phyloP scores from a whole-genome alignment of 2,888 invertebrate species.

The Drosophila ezoana region DNA sequence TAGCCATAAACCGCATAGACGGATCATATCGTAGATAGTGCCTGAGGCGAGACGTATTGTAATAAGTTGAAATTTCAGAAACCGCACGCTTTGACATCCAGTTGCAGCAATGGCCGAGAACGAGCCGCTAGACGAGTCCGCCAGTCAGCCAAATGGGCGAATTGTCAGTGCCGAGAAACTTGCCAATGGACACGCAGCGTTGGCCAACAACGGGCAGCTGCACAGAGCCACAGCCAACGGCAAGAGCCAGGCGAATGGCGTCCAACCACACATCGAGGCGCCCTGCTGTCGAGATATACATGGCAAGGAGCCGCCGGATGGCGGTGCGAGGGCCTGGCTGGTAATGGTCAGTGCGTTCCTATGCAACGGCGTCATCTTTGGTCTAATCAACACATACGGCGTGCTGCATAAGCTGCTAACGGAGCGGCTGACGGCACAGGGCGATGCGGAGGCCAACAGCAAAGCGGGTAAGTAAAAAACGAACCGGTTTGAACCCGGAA shows the following conservation, averaged over 20 bases:
- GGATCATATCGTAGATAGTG: conserved; percentile 23
- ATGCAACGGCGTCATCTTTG: conserved; percentile 95
- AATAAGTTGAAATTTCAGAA: conserved; percentile 52
- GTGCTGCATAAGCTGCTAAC: conserved; percentile 89
- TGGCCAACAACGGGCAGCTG: conserved; percentile 34
- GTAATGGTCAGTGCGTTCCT: conserved; percentile 94
- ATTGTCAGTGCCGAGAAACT: conserved; percentile 62
- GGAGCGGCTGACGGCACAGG: conserved; percentile 87
- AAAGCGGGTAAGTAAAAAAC: conserved; percentile 90
- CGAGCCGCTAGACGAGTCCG: conserved; percentile 74
- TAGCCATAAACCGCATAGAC: conserved; percentile 20
- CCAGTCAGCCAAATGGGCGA: conserved; percentile 65
- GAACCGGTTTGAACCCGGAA: background rate
- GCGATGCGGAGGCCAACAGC: conserved; percentile 90
- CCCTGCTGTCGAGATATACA: conserved; percentile 82
- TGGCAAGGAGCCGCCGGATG: conserved; percentile 88
- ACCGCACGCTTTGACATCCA: conserved; percentile 27
- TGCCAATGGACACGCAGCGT: conserved; percentile 50
- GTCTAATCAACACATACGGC: conserved; percentile 95
- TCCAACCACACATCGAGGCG: conserved; percentile 71
- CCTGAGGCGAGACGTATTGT: conserved; percentile 11
- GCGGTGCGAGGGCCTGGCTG: conserved; percentile 91
- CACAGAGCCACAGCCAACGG: conserved; percentile 37
- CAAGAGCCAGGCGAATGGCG: conserved; percentile 47
- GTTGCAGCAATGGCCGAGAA: conserved; percentile 73